Conservation (phyloP, 2,797 vertebrate species). For the Atherinosoma microstoma region DNA sequence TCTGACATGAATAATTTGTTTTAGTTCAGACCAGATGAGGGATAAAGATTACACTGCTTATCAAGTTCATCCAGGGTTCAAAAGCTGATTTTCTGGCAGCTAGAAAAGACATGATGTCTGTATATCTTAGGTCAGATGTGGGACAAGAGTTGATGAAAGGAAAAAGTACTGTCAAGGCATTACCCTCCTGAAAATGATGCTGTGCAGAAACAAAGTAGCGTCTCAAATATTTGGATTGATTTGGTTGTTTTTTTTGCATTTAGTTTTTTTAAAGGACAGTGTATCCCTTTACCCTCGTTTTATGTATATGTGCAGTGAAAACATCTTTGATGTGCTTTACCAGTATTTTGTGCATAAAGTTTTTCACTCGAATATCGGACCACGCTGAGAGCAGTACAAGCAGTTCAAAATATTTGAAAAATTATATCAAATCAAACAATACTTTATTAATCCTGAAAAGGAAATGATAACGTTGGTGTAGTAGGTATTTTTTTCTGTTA, state of each 20-base stretch:
- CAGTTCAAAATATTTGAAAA: too few species aligned
- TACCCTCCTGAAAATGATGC: background rate
- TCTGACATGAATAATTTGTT: slow-evolving; percentile 13
- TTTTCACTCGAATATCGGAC: too few species aligned
- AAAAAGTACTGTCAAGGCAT: background rate
- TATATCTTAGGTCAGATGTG: background rate
- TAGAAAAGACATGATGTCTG: slow-evolving; percentile 2
- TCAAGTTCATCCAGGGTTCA: slow-evolving; percentile 33
- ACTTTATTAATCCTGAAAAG: too few species aligned
- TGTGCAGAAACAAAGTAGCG: background rate
- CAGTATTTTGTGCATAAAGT: too few species aligned
- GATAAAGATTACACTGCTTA: slow-evolving; percentile 22
- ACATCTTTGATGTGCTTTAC: too few species aligned
- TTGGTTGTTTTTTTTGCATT: too few species aligned
- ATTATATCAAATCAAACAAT: too few species aligned
- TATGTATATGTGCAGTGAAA: background rate
- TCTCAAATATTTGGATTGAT: background rate
- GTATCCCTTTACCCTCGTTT: background rate
- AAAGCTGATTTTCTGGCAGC: slow-evolving; percentile 4
- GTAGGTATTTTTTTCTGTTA: too few species aligned
- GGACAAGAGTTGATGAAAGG: slow-evolving; percentile 3
- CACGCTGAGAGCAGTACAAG: too few species aligned
- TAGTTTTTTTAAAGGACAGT: too few species aligned
- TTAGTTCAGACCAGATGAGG: background rate
- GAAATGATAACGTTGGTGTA: too few species aligned